Percentiles rank a stretch among this genome's conserved stretches.
Evolutionary conservation across 2,113 vertebrate genomes (phyloP).

Genomic region (Corvus moneduloides): DNA sequence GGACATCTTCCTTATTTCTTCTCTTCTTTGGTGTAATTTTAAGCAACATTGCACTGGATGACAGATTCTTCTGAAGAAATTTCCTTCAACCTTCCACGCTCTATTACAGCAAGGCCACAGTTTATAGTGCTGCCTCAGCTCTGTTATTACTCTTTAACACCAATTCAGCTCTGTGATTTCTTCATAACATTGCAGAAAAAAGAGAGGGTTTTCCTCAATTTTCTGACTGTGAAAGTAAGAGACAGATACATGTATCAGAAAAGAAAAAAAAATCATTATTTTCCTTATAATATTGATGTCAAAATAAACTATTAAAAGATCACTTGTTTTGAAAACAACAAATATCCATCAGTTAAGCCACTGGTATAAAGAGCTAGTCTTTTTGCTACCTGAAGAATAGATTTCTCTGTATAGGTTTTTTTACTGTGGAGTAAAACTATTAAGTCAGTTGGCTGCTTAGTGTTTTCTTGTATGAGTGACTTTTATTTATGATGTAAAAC

Average conservation of each 20-base stretch:
- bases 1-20: background rate
- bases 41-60: background rate
- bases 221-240: background rate
- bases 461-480: background rate
- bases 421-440: background rate
- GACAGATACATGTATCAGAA: background rate
- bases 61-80: background rate
- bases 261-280: background rate
- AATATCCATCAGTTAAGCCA: background rate
- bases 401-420: background rate
- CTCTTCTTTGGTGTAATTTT: background rate
- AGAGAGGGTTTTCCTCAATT: background rate
- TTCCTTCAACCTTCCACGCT: background rate
- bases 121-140: background rate
- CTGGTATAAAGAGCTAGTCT: background rate
- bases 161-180: background rate
- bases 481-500: background rate
- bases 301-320: background rate
- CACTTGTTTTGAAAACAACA: background rate
- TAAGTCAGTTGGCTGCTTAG: background rate
- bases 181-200: background rate
- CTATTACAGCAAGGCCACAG: background rate
- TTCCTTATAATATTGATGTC: background rate
- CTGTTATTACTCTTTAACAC: background rate
- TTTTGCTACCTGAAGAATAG: background rate